phyloP scores from a whole-genome alignment of 2,888 invertebrate genomes.

The Teleiodes luculella region DNA sequence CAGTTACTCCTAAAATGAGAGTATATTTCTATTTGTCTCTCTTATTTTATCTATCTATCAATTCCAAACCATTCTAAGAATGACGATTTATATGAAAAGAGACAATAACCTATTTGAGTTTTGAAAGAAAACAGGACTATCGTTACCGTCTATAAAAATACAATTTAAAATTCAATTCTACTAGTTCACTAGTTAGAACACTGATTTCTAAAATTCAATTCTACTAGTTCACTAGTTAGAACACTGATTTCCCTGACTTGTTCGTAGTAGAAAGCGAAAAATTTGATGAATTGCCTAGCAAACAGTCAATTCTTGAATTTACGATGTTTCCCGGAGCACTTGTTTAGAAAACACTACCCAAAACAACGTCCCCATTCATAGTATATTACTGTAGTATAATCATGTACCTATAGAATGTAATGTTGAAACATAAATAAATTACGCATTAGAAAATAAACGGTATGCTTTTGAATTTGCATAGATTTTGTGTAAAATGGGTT shows the following conservation, averaged over 20 bases:
- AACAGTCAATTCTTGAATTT: conserved; percentile 1
- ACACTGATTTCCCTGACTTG: conserved; percentile 55
- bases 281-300: neutral
- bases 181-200: conserved; percentile 49
- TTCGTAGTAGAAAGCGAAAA: conserved; percentile 35
- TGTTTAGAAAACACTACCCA: conserved; percentile 6
- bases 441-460: neutral
- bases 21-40: too few relatives aligned
- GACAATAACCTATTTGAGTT: too few relatives aligned
- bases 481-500: neutral
- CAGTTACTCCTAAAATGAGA: too few relatives aligned
- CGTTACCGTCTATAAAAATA: neutral
- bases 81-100: too few relatives aligned
- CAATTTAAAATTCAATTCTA: conserved; percentile 37
- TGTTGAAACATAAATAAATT: conserved; percentile 2
- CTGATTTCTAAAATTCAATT: conserved; percentile 48
- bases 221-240: conserved; percentile 47
- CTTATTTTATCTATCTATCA: too few relatives aligned
- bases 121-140: too few relatives aligned
- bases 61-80: too few relatives aligned
- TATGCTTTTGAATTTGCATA: neutral
- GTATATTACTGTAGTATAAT: neutral
- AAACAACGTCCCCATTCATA: neutral
- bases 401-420: too few relatives aligned
- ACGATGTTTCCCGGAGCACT: neutral